phyloP scores from a whole-genome alignment of 2,888 invertebrate species.

The Odontocerum albicorne region DNA sequence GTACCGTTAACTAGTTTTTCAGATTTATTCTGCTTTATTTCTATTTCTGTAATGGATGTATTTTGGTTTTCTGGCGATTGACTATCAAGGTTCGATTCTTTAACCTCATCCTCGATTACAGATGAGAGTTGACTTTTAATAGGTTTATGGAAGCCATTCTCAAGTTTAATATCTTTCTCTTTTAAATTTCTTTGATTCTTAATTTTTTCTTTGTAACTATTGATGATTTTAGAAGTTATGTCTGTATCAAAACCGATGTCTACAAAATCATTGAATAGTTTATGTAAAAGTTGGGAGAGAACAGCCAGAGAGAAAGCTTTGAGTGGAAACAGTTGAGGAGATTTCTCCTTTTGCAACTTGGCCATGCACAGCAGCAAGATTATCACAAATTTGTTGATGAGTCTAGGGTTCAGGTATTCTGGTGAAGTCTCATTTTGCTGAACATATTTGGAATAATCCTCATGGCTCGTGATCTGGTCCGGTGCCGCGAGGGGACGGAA shows the following conservation, averaged over 20 bases:
- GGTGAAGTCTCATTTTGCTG: slow-evolving; percentile 57
- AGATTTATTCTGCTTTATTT: slow-evolving; percentile 38
- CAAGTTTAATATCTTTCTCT: not conserved
- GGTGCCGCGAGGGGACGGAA: slow-evolving; percentile 53
- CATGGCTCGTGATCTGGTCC: slow-evolving; percentile 56
- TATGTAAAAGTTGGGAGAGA: slow-evolving; percentile 71
- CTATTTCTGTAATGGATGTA: slow-evolving; percentile 35
- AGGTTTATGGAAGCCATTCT: slow-evolving; percentile 41
- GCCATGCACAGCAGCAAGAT: slow-evolving; percentile 81
- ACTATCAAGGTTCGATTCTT: not conserved
- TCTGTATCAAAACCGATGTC: slow-evolving; percentile 53
- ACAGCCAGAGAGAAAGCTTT: slow-evolving; percentile 85
- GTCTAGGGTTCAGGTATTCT: slow-evolving; percentile 63
- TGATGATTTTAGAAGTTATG: slow-evolving; percentile 45
- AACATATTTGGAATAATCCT: slow-evolving; percentile 54
- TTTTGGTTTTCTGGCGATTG: not conserved
- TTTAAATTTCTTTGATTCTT: slow-evolving; percentile 35
- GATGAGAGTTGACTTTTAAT: slow-evolving; percentile 38
- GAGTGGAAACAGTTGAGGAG: slow-evolving; percentile 78
- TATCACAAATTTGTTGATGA: slow-evolving; percentile 80
- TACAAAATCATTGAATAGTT: slow-evolving; percentile 50
- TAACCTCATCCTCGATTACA: slow-evolving; percentile 7
- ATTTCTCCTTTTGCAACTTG: slow-evolving; percentile 71
- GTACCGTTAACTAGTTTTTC: slow-evolving; percentile 41
- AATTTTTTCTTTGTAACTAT: slow-evolving; percentile 44